phyloP scores from a whole-genome alignment of 2,113 vertebrate genomes.

The Poicephalus gulielmi region DNA sequence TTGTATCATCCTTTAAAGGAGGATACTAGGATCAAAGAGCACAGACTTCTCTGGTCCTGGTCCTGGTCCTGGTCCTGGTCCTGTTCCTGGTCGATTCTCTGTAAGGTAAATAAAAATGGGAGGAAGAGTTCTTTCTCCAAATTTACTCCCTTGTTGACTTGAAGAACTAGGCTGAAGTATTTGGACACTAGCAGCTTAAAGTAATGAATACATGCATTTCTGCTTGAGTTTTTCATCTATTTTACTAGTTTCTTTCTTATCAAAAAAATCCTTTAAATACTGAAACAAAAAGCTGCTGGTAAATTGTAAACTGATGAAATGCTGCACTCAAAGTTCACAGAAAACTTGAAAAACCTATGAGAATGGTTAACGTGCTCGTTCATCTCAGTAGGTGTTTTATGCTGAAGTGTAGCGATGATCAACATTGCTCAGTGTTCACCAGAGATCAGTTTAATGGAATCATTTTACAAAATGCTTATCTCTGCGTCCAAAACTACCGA shows the following conservation, averaged over 20 bases:
- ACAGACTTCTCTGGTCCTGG: neutral
- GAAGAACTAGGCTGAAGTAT: neutral
- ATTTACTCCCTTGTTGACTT: neutral
- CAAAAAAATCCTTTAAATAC: neutral
- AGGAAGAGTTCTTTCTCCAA: neutral
- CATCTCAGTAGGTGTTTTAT: neutral
- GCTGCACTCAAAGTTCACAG: neutral
- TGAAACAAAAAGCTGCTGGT: neutral
- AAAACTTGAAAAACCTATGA: neutral
- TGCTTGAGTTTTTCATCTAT: neutral
- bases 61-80: neutral
- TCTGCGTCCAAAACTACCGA: neutral
- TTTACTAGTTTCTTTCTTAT: neutral
- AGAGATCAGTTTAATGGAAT: neutral
- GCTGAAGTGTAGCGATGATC: neutral
- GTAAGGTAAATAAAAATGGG: neutral
- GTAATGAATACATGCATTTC: rapidly evolving
- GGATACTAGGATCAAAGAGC: neutral
- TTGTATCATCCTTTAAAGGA: neutral
- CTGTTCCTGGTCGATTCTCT: neutral
- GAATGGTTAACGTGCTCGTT: neutral
- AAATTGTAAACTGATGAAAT: neutral
- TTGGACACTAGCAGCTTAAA: neutral
- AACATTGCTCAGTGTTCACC: neutral
- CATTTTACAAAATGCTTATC: neutral